Conservation (phyloP, 2,113 vertebrate genomes). For the Nyctereutes procyonoides region DNA sequence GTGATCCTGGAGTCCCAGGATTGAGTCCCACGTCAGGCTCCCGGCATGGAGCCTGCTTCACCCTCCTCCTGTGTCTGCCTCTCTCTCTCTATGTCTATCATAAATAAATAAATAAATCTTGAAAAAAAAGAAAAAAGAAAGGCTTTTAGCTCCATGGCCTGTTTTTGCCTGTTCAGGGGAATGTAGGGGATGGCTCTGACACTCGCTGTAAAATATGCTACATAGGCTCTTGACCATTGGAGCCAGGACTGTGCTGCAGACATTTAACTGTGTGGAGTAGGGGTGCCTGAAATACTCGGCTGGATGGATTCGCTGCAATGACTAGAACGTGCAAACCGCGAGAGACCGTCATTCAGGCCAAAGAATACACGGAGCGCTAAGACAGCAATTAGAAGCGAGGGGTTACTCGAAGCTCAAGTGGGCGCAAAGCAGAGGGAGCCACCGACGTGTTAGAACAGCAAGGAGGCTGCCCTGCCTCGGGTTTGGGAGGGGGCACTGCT, state of each 20-base stretch:
- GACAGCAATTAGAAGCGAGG: background rate
- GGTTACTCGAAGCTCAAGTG: background rate
- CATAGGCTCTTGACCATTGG: rapidly evolving
- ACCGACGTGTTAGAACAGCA: background rate
- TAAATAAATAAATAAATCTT: no score
- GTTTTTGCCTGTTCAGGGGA: background rate
- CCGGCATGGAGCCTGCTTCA: no score
- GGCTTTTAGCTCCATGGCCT: background rate
- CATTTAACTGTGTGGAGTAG: no score
- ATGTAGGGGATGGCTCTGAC: rapidly evolving
- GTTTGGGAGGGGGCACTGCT: background rate
- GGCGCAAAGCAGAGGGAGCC: background rate
- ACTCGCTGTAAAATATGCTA: rapidly evolving
- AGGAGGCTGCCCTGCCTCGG: background rate
- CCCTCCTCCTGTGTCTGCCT: no score
- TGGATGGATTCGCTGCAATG: background rate
- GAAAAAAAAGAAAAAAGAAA: no score
- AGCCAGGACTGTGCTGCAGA: rapidly evolving
- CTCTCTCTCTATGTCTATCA: no score
- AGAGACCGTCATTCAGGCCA: background rate
- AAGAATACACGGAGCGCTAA: background rate
- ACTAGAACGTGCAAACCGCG: rapidly evolving
- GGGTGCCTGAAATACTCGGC: background rate
- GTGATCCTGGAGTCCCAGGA: no score
- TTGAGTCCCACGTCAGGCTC: no score